Evolutionary conservation across 2,113 vertebrate genomes (phyloP).

Genomic region (Saiga tatarica): DNA sequence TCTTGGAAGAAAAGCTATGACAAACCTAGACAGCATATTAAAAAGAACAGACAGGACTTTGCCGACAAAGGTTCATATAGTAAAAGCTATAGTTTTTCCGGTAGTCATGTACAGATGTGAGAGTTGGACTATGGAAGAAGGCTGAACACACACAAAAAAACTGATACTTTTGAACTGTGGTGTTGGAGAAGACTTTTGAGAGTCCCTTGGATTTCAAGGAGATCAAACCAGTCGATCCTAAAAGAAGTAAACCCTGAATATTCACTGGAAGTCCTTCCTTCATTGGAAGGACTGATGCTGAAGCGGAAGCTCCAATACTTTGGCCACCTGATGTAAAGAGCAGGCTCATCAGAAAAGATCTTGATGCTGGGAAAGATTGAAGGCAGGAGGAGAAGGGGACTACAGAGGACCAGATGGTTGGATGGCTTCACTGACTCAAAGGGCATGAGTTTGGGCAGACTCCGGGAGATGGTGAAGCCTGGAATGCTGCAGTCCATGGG

Average conservation of each 20-base stretch:
- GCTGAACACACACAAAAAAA: neutral
- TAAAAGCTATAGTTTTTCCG: neutral
- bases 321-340: neutral
- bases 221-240: neutral
- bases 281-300: neutral
- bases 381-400: neutral
- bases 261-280: neutral
- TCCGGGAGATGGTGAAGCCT: neutral
- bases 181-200: neutral
- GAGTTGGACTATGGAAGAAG: neutral
- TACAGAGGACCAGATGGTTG: neutral
- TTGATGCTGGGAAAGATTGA: neutral
- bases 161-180: neutral
- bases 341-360: neutral
- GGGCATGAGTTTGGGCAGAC: neutral
- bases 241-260: neutral
- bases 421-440: neutral
- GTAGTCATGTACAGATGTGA: neutral
- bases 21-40: neutral
- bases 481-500: neutral
- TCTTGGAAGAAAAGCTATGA: neutral
- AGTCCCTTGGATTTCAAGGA: neutral
- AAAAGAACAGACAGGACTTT: neutral
- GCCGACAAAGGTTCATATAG: neutral
- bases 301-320: neutral